Conservation (phyloP, 2,888 invertebrate genomes). For the Poecilobothrus nobilitatus region DNA sequence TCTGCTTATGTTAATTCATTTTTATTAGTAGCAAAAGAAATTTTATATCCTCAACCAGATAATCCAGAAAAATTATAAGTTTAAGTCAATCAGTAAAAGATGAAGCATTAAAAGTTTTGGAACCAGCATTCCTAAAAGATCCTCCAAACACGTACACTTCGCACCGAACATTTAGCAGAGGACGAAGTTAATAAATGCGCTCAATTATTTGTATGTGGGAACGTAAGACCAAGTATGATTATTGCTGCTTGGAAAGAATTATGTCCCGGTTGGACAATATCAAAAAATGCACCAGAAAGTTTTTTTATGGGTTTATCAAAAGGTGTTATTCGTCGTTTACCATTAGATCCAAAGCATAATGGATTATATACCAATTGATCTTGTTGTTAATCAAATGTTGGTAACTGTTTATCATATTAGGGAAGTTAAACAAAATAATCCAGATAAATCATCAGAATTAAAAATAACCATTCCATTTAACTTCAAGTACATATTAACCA, state of each 20-base stretch:
- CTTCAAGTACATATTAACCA: constrained; percentile 81
- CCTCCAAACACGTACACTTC: constrained; percentile 92
- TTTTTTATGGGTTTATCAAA: constrained; percentile 84
- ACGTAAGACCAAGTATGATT: constrained; percentile 91
- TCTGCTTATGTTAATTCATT: constrained; percentile 91
- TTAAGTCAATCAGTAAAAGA: constrained; percentile 55
- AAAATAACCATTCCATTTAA: constrained; percentile 72
- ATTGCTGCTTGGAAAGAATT: constrained; percentile 78
- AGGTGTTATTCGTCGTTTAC: constrained; percentile 79
- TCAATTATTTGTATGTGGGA: constrained; percentile 66
- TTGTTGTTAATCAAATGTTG: constrained; percentile 78
- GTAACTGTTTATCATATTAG: constrained; percentile 73
- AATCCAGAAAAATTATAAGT: constrained; percentile 61
- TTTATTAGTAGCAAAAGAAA: constrained; percentile 63
- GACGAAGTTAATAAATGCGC: constrained; percentile 70
- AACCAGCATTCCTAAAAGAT: constrained; percentile 60
- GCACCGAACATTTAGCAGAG: constrained; percentile 89
- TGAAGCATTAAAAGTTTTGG: constrained; percentile 54
- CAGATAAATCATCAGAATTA: constrained; percentile 34
- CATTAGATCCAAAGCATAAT: constrained; percentile 64
- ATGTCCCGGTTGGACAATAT: constrained; percentile 86
- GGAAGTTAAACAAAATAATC: constrained; percentile 38
- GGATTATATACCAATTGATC: constrained; percentile 91
- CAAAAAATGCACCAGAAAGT: constrained; percentile 91
- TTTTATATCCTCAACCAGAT: constrained; percentile 68